Evolutionary conservation across 2,797 vertebrate genomes (phyloP).

Genomic region (Poeciliopsis infans): DNA sequence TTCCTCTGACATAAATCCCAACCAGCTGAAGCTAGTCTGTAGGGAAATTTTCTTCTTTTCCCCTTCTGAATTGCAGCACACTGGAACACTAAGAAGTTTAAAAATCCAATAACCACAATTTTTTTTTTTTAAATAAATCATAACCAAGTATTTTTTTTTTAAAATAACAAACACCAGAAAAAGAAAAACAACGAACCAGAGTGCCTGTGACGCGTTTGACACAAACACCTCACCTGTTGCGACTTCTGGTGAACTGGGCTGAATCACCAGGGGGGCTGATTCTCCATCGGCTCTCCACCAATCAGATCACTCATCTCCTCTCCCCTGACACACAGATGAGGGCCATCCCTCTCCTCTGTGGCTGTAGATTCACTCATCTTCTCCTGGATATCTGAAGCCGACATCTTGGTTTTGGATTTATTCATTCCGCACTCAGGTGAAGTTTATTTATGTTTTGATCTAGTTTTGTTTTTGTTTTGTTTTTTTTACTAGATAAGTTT

Average conservation of each 20-base stretch:
- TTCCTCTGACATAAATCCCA: neutral
- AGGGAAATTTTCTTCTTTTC: neutral
- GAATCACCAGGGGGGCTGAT: slow-evolving; percentile 36
- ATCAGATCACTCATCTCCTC: slow-evolving; percentile 23
- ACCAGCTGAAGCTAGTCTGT: neutral
- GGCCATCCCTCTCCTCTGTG: slow-evolving; percentile 22
- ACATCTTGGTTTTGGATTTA: slow-evolving; percentile 17
- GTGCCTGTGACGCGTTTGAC: neutral
- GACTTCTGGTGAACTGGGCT: slow-evolving; percentile 10
- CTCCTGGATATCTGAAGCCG: slow-evolving; percentile 33
- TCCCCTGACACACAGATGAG: slow-evolving; percentile 32
- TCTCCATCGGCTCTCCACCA: slow-evolving; percentile 43
- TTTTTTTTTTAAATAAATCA: neutral
- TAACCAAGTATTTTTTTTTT: neutral
- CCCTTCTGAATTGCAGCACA: neutral
- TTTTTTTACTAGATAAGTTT: neutral
- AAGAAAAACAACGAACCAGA: neutral
- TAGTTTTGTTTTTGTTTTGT: no score
- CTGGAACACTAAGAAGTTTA: neutral
- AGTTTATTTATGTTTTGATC: neutral
- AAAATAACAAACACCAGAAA: neutral
- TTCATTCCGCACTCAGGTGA: slow-evolving; percentile 40
- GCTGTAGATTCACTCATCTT: slow-evolving; percentile 30
- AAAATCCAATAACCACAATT: no score
- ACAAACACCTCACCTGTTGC: slow-evolving; percentile 10